A percentile compares a stretch with the other conserved stretches of the same genome.
Conservation (phyloP, 2,888 invertebrate species). For the Volucella inflata region DNA sequence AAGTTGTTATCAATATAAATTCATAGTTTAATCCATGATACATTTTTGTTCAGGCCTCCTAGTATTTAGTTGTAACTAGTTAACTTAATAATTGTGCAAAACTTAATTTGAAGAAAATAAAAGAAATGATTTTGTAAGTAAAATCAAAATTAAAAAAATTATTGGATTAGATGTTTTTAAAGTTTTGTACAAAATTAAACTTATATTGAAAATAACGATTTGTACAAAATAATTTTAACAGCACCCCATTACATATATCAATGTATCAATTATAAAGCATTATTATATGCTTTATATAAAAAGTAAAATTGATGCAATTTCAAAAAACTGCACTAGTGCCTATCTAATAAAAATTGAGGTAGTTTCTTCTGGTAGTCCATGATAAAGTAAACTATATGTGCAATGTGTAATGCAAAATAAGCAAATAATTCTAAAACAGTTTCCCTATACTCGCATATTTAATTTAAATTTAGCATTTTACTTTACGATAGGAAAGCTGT, state of each 20-base stretch:
- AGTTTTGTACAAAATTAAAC: conserved; percentile 63
- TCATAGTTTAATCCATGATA: conserved; percentile 40
- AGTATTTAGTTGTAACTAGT: conserved; percentile 6
- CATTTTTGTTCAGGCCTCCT: conserved; percentile 51
- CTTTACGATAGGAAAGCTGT: too few species aligned
- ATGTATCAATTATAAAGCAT: conserved; percentile 7
- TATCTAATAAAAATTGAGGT: too few species aligned
- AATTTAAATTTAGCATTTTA: too few species aligned
- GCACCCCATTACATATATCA: conserved; percentile 75
- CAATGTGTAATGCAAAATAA: too few species aligned
- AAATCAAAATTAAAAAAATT: neutral
- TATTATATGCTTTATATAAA: neutral
- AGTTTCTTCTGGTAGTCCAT: too few species aligned
- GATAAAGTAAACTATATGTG: too few species aligned
- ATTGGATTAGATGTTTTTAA: conserved; percentile 1
- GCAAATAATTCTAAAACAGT: too few species aligned
- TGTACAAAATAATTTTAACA: conserved; percentile 83
- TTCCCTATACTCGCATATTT: too few species aligned
- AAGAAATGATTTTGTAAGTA: neutral
- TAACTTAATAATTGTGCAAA: conserved; percentile 11
- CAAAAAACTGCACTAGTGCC: too few species aligned
- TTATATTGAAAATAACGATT: conserved; percentile 83
- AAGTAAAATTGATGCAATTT: too few species aligned
- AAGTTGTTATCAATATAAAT: conserved; percentile 82
- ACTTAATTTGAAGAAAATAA: conserved; percentile 20